Evolutionary conservation across 2,113 vertebrate species (phyloP).

Genomic region (Empidonax alnorum): DNA sequence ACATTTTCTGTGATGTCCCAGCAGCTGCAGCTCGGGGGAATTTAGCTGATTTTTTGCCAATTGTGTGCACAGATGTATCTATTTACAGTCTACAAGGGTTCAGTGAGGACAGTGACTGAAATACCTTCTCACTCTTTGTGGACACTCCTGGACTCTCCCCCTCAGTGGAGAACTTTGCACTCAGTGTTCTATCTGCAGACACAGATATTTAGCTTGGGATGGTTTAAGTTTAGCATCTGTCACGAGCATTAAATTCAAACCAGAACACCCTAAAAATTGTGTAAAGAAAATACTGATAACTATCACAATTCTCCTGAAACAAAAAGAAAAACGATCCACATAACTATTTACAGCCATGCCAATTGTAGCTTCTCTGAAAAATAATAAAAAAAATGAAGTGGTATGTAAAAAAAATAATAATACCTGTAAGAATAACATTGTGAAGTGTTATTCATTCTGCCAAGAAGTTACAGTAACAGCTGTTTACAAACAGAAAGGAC

Average conservation of each 20-base stretch:
- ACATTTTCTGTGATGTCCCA: not conserved
- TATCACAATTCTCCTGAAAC: not conserved
- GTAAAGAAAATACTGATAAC: slow-evolving; percentile 59
- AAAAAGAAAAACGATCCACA: not conserved
- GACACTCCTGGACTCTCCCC: not conserved
- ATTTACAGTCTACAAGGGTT: not conserved
- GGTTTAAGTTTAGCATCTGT: not conserved
- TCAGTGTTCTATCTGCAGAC: not conserved
- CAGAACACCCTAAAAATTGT: not conserved
- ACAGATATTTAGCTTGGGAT: not conserved
- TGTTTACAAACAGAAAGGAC: not conserved
- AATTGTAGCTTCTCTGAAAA: not conserved
- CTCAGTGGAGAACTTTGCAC: not conserved
- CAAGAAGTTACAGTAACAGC: not conserved
- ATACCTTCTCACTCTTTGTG: not conserved
- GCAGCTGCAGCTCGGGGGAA: not conserved
- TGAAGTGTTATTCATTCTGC: not conserved
- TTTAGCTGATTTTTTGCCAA: not conserved
- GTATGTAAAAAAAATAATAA: slow-evolving; percentile 2
- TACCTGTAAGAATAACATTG: not conserved
- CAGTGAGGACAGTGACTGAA: not conserved
- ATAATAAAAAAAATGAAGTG: not conserved
- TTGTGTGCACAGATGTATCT: not conserved
- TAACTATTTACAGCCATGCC: slow-evolving; percentile 1
- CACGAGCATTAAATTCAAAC: not conserved